phyloP scores from a whole-genome alignment of 2,113 vertebrate genomes.

The Eleginops maclovinus region DNA sequence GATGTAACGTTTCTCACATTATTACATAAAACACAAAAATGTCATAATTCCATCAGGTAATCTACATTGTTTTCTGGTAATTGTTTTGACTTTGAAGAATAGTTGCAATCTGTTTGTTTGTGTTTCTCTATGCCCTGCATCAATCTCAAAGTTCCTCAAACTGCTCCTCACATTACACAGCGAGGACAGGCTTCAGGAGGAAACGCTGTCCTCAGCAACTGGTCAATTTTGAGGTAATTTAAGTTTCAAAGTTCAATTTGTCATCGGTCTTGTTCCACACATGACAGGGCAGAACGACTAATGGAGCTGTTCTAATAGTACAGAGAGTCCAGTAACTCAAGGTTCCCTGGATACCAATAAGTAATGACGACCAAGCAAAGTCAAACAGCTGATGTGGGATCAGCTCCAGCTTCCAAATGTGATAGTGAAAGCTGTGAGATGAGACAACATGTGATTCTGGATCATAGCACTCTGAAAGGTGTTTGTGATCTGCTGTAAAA shows the following conservation, averaged over 20 bases:
- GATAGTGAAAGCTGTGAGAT: constrained; percentile 15
- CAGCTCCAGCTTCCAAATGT: constrained; percentile 12
- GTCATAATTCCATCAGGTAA: too few species aligned
- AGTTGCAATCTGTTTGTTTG: background rate
- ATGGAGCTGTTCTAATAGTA: constrained; percentile 72
- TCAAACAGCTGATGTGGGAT: constrained; percentile 41
- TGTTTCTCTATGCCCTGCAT: constrained; percentile 22
- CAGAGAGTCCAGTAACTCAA: constrained; percentile 63
- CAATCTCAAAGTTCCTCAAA: constrained; percentile 22
- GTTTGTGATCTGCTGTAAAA: background rate
- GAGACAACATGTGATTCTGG: constrained; percentile 20
- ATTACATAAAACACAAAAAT: too few species aligned
- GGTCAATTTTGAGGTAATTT: constrained; percentile 37
- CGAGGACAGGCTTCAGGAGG: constrained; percentile 20
- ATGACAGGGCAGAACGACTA: constrained; percentile 50
- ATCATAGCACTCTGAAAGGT: constrained; percentile 13
- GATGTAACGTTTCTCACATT: too few species aligned
- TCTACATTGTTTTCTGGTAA: too few species aligned
- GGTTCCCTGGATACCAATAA: constrained; percentile 72
- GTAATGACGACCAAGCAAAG: constrained; percentile 53
- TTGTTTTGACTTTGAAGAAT: background rate
- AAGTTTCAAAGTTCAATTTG: constrained; percentile 65
- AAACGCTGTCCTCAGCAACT: constrained; percentile 51
- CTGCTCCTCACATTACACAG: constrained; percentile 29
- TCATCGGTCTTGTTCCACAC: constrained; percentile 62